A percentile compares a stretch with the other conserved stretches of the same genome.
phyloP scores from a whole-genome alignment of 2,888 invertebrate genomes.

The Phymatocera aterrima region DNA sequence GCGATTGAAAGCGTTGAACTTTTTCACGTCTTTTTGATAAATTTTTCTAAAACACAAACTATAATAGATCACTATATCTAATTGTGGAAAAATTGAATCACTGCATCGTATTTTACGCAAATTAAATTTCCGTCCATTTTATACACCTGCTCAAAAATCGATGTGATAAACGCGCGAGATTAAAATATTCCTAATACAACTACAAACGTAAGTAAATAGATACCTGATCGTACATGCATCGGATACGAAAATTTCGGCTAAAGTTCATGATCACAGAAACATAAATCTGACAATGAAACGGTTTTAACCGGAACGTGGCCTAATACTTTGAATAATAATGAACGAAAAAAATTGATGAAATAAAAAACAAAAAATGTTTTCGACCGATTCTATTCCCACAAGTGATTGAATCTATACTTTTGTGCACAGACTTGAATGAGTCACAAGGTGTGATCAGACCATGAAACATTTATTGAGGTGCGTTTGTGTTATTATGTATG shows the following conservation, averaged over 20 bases:
- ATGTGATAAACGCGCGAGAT: not conserved
- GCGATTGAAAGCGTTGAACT: not conserved
- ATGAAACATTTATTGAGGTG: not conserved
- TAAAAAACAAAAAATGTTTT: no score
- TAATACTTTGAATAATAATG: no score
- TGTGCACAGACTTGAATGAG: not conserved
- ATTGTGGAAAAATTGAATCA: no score
- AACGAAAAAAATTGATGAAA: no score
- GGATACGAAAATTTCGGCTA: not conserved
- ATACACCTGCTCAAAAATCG: not conserved
- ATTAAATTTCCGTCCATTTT: constrained; percentile 13
- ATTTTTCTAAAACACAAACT: not conserved
- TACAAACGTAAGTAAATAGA: not conserved
- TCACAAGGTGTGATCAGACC: not conserved
- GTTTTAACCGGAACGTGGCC: not conserved
- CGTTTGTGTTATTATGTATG: not conserved
- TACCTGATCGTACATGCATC: not conserved
- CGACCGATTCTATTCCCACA: not conserved
- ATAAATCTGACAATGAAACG: not conserved
- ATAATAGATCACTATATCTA: not conserved
- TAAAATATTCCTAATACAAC: not conserved
- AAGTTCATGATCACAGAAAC: not conserved
- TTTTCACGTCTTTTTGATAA: not conserved
- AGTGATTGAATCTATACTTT: not conserved
- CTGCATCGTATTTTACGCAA: not conserved